Conservation (phyloP, 2,113 vertebrate genomes). For the Grallaria varia region DNA sequence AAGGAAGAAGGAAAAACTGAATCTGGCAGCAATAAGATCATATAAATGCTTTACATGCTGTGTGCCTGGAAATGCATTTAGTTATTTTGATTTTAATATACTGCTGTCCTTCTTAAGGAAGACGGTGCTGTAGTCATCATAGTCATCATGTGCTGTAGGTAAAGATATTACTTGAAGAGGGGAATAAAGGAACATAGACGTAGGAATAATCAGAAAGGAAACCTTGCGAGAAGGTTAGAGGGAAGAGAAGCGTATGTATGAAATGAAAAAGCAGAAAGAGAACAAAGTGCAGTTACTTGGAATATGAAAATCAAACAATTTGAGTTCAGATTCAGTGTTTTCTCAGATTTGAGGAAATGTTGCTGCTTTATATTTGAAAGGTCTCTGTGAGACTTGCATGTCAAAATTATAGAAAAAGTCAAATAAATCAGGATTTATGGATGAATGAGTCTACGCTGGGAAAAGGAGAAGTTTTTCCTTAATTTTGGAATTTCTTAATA, state of each 20-base stretch:
- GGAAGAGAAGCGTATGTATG: not conserved
- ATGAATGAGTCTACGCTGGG: not conserved
- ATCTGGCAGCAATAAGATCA: not conserved
- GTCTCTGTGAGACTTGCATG: not conserved
- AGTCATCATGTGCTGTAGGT: not conserved
- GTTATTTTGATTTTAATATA: not conserved
- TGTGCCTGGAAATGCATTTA: not conserved
- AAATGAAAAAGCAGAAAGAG: not conserved
- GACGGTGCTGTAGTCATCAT: not conserved
- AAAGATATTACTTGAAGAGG: not conserved
- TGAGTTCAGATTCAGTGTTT: not conserved
- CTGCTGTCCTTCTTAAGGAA: not conserved
- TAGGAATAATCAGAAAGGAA: not conserved
- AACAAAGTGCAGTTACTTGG: not conserved
- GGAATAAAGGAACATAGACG: not conserved
- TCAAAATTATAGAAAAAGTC: not conserved
- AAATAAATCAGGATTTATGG: not conserved
- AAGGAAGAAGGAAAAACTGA: not conserved
- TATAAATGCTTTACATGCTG: not conserved
- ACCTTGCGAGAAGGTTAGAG: not conserved
- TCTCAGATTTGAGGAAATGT: not conserved
- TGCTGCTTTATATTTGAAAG: not conserved
- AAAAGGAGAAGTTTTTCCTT: not conserved
- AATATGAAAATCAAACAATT: not conserved
- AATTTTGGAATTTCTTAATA: not conserved